Conservation (phyloP, 1,140 invertebrate species). For the Drosophila ironensis region DNA sequence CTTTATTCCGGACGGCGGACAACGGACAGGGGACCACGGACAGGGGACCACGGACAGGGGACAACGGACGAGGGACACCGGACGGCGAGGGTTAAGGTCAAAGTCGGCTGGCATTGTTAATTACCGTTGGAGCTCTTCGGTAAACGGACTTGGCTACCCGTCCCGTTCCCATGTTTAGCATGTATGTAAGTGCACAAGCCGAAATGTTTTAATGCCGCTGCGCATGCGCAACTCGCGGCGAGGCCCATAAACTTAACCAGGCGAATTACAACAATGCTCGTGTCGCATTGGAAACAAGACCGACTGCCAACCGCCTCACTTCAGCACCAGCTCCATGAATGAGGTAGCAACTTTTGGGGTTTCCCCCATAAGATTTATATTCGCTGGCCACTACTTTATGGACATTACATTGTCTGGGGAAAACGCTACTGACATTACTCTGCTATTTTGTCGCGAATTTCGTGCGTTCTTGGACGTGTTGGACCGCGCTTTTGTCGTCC, state of each 20-base stretch:
- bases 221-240: conserved; percentile 49
- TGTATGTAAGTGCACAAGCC: conserved; percentile 35
- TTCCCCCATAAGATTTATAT: conserved; percentile 12
- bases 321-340: conserved; percentile 8
- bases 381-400: conserved; percentile 7
- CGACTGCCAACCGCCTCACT: neutral
- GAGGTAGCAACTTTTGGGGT: conserved; percentile 16
- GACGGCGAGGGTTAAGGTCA: conserved; percentile 69
- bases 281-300: conserved; percentile 43
- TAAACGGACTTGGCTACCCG: conserved; percentile 35
- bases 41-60: conserved; percentile 17
- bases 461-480: conserved; percentile 33
- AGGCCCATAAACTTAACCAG: conserved; percentile 40
- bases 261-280: conserved; percentile 48
- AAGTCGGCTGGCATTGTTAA: conserved; percentile 75
- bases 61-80: conserved; percentile 8
- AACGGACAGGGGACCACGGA: neutral
- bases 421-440: conserved; percentile 20
- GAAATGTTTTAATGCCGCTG: conserved; percentile 29
- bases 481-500: conserved; percentile 23
- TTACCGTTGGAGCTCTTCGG: conserved; percentile 49
- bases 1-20: neutral
- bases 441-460: conserved; percentile 41
- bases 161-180: conserved; percentile 63
- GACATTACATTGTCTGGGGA: neutral